Evolutionary conservation across 1,140 invertebrate species (phyloP), one percentile per base, ranked within the genome.

Genomic region (Brachionus manjavacas): DNA sequence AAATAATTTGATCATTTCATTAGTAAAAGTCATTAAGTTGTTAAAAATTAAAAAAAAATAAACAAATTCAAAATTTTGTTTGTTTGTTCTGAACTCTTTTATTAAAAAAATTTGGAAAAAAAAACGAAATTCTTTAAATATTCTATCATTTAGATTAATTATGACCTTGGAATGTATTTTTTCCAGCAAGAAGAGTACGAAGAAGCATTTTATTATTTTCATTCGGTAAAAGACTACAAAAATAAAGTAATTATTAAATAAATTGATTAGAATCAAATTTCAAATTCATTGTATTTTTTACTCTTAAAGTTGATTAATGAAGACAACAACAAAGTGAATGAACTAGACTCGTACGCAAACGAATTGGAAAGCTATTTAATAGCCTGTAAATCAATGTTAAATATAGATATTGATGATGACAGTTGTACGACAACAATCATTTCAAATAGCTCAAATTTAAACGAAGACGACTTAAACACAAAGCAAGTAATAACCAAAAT

Each of bases 111-210:
- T 35, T 35, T 35, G 31, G 14, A 68, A 31, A n/a, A n/a, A n/a
- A n/a, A n/a, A n/a, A n/a, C n/a, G n/a, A n/a, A n/a, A n/a, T n/a
- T n/a, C n/a, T n/a, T n/a, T n/a, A n/a, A n/a, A n/a, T n/a, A n/a
- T n/a, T n/a, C 14, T 39, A 31, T 70, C 31, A 14, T 41, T 16
- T 43, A 76, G 72, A 76, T 76, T 16, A 76, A 76, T 23, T 81
- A 81, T 25, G 79, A 81, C 43, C 31, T 81, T 41, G 79, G 52
- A 60, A 81, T 81, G 52, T 81, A 81, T 35, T 68, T 64, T 46
- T 81, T 81, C 39, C 79, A 81, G 52, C 52, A 81, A 81, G 79
- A 81, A 68, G 79, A 81, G 12, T 81, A 81, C 72, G 41, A 76
- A 76, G 72, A 76, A 49, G 39, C 72, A 25, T 76, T 76, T 76